Base-by-base conservation (phyloP, 2,888 invertebrate genomes). In the Onthophagus sagittarius region DNA sequence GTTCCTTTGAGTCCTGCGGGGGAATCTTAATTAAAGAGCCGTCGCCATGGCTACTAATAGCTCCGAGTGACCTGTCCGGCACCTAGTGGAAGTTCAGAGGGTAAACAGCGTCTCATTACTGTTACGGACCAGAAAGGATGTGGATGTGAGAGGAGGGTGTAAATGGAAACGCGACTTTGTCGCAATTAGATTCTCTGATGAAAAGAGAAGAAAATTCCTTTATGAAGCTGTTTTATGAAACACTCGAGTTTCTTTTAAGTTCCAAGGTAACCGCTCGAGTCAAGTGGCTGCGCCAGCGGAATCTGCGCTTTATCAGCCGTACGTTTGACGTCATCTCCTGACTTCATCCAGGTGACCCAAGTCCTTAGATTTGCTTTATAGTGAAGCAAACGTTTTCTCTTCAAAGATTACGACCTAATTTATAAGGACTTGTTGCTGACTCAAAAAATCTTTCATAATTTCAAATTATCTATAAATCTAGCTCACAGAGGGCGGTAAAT, bases 11-110 rank as follows among this genome's bases (percentile, higher is more conserved):
- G 79, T 78, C 78, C 76, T 74, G 76, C 78, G 76, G 69, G 77
- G 79, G 80, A 79, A 77, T 78, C 81, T 81, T 81, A 81, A 81
- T 81, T 81, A 81, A 81, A 80, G 80, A 79, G 73, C 75, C 77
- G 80, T 81, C 79, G 78, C 80, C 78, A 80, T 81, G 78, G 80
- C 78, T 78, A 80, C 81, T 80, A 81, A 81, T 80, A 79, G 78
- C 76, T 71, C 71, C 73, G 77, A 78, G 78, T 79, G 79, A 78
- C 76, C 76, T 78, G 77, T 75, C 74, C 77, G 75, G 75, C 77
- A 78, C 78, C 78, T 77, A 77, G 73, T 71, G 73, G 71, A 75
- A 73, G 73, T 64, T 73, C 75, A 73, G 78, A 78, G 78, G 78
- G 79, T 77, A 80, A 80, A 79, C 79, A 79, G 76, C 76, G 77